Conservation (phyloP, 2,113 vertebrate species). For the Lepus timidus region DNA sequence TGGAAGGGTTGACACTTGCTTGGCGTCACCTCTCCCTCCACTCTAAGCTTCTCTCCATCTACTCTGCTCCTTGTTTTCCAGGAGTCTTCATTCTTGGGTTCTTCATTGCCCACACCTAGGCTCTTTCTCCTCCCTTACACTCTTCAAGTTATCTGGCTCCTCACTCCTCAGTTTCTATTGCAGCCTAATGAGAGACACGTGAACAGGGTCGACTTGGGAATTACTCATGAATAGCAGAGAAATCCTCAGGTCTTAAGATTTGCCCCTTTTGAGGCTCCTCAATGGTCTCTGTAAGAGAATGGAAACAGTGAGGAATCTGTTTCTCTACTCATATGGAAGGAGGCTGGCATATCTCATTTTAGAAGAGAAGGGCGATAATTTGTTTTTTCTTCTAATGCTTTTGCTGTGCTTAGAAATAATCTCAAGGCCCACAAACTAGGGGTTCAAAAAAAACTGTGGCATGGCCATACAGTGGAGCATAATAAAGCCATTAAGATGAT, state of each 20-base stretch:
- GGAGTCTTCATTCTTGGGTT: background rate
- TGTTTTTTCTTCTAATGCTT: background rate
- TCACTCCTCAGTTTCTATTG: background rate
- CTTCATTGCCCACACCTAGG: background rate
- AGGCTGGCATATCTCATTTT: background rate
- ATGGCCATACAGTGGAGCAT: background rate
- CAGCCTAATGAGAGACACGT: background rate
- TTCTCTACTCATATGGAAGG: background rate
- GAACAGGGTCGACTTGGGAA: background rate
- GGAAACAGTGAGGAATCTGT: background rate
- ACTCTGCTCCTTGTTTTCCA: background rate
- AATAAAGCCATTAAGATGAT: background rate
- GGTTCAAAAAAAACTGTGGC: background rate
- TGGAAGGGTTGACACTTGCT: background rate
- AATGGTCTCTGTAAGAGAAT: background rate
- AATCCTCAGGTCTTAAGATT: background rate
- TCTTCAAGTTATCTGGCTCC: slow-evolving; percentile 1
- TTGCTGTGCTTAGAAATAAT: background rate
- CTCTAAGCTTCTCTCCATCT: background rate
- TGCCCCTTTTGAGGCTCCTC: background rate
- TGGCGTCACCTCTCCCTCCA: no score
- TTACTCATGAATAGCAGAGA: background rate
- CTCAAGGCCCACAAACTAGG: background rate
- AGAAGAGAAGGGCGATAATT: background rate
- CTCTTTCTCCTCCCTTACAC: background rate